Evolutionary conservation across 2,888 invertebrate genomes (phyloP).

Genomic region (Stegana nigrithorax): DNA sequence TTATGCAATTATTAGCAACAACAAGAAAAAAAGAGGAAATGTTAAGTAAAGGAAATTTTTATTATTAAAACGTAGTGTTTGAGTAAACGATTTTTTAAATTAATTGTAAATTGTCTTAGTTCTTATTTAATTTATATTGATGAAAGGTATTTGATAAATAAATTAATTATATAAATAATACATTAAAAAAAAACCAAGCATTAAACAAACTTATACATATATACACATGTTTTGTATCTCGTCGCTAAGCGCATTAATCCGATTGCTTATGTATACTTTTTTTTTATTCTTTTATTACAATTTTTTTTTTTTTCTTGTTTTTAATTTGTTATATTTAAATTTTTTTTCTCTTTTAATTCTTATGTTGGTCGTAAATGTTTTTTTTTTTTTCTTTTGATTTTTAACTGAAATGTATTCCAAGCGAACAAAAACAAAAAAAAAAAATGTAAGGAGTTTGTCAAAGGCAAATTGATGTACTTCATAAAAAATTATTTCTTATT

Average conservation of each 20-base stretch:
- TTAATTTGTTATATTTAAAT: neutral
- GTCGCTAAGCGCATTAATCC: constrained; percentile 48
- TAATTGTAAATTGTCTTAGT: constrained; percentile 47
- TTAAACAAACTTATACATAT: constrained; percentile 22
- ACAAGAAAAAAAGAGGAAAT: constrained; percentile 21
- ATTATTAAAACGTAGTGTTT: constrained; percentile 39
- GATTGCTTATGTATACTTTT: constrained; percentile 2
- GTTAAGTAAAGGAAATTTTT: constrained; percentile 36
- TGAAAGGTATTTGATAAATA: constrained; percentile 24
- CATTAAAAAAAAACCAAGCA: neutral
- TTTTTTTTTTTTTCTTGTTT: no score
- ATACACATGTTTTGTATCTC: constrained; percentile 44
- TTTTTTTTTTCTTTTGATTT: neutral
- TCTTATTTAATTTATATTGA: constrained; percentile 50
- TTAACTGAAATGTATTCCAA: constrained; percentile 14
- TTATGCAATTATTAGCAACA: constrained; percentile 41
- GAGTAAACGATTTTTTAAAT: constrained; percentile 48
- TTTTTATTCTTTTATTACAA: neutral
- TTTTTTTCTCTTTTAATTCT: constrained; percentile 2
- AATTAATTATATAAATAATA: constrained; percentile 17
- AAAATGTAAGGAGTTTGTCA: neutral
- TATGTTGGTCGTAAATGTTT: constrained; percentile 27
- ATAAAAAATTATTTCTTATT: neutral
- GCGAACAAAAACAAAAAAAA: constrained; percentile 9
- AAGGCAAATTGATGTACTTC: constrained; percentile 8